Evolutionary conservation across 2,888 invertebrate species (phyloP).

Genomic region (Ecliptopera silaceata): DNA sequence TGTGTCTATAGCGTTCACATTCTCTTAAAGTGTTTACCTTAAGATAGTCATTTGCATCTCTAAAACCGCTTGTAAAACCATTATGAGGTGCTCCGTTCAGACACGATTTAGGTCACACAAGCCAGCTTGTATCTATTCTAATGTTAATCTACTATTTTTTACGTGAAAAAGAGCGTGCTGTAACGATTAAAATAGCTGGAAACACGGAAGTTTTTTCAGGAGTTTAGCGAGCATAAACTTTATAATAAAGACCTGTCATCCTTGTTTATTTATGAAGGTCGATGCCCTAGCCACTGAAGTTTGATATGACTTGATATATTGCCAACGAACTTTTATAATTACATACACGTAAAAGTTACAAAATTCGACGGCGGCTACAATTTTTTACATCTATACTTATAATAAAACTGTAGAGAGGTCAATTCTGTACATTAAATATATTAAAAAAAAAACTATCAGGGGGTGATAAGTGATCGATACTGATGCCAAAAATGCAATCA

Average conservation of each 20-base stretch:
- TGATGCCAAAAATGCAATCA: no score
- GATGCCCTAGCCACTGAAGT: neutral
- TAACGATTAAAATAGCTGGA: constrained; percentile 4
- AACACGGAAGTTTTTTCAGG: neutral
- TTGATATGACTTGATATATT: neutral
- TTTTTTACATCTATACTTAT: no score
- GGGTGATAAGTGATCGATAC: no score
- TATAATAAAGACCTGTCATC: neutral
- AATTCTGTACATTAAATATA: no score
- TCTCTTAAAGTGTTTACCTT: neutral
- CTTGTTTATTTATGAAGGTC: neutral
- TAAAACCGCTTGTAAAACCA: constrained; percentile 26
- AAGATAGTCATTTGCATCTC: neutral
- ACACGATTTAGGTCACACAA: constrained; percentile 32
- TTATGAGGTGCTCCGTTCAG: constrained; percentile 17
- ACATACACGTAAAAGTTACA: neutral
- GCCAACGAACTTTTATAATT: neutral
- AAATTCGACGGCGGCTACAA: neutral
- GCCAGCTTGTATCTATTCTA: constrained; percentile 26
- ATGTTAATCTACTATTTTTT: constrained; percentile 27
- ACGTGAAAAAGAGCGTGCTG: constrained; percentile 8
- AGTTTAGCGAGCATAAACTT: neutral
- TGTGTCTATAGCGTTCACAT: no score
- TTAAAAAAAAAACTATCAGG: no score
- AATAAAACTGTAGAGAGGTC: no score